Conservation (phyloP, 1,140 invertebrate species). For the Drosophila asahinai region DNA sequence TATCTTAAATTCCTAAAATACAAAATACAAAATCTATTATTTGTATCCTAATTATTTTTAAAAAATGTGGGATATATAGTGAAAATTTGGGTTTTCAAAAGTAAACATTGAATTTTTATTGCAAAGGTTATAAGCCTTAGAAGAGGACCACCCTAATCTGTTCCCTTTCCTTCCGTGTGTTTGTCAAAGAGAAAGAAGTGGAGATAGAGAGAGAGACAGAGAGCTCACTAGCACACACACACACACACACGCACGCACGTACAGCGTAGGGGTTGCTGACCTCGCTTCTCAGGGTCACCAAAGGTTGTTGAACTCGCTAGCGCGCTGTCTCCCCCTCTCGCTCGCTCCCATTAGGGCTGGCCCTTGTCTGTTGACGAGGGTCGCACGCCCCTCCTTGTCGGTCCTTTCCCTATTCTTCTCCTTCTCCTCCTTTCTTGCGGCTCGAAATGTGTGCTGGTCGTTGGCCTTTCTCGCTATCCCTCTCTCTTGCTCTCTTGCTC, state of each 20-base stretch:
- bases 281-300: slow-evolving; percentile 83
- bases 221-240: slow-evolving; percentile 16
- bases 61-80: background rate
- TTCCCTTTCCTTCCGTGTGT: slow-evolving; percentile 50
- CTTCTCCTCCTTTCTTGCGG: slow-evolving; percentile 23
- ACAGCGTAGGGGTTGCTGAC: slow-evolving; percentile 81
- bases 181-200: slow-evolving; percentile 27
- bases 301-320: slow-evolving; percentile 79
- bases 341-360: slow-evolving; percentile 11
- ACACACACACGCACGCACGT: slow-evolving; percentile 9
- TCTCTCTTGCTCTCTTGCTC: slow-evolving; percentile 11
- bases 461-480: slow-evolving; percentile 53
- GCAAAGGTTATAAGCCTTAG: background rate
- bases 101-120: background rate
- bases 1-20: no score
- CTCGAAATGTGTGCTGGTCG: slow-evolving; percentile 82
- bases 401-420: background rate
- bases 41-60: background rate
- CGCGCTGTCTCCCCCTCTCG: slow-evolving; percentile 15
- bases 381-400: slow-evolving; percentile 11
- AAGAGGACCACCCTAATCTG: slow-evolving; percentile 34
- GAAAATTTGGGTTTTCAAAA: background rate
- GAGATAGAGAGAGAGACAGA: slow-evolving; percentile 15
- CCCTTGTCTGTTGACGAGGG: slow-evolving; percentile 48
- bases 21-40: no score